Evolutionary conservation across 2,797 vertebrate species (phyloP).

Genomic region (Sparidentex hasta): DNA sequence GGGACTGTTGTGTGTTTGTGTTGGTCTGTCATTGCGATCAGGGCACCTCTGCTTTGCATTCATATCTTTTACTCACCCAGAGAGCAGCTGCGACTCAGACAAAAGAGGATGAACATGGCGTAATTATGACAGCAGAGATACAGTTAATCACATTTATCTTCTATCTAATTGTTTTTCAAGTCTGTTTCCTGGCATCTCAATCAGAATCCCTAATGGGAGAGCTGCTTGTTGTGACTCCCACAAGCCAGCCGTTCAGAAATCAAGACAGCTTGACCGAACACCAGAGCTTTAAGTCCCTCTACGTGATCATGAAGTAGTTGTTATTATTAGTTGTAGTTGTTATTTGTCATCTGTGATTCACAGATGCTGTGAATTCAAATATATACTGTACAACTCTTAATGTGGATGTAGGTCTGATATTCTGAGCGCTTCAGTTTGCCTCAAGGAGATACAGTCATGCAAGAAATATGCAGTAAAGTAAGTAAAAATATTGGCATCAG

Average conservation of each 20-base stretch:
- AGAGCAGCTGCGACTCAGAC: constrained; percentile 20
- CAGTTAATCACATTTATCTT: constrained; percentile 30
- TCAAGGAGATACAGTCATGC: no score
- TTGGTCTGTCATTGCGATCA: constrained; percentile 7
- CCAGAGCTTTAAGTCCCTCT: background rate
- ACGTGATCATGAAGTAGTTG: background rate
- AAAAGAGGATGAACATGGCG: constrained; percentile 7
- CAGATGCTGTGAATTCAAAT: no score
- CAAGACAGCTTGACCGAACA: background rate
- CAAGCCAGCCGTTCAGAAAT: background rate
- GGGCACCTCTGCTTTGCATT: background rate
- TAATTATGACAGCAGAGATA: constrained; percentile 11
- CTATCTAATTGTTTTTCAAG: constrained; percentile 29
- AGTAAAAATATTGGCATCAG: no score
- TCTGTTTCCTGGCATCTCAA: constrained; percentile 30
- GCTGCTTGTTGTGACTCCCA: background rate
- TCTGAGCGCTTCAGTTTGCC: no score
- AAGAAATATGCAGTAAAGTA: no score
- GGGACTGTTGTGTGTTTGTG: background rate
- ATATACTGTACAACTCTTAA: no score
- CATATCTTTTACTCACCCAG: background rate
- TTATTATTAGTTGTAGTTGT: no score
- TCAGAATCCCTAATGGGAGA: constrained; percentile 17
- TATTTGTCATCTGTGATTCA: no score
- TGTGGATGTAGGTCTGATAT: no score